Conservation (phyloP, 2,888 invertebrate species). For the Drosophila pseudotalamancana region DNA sequence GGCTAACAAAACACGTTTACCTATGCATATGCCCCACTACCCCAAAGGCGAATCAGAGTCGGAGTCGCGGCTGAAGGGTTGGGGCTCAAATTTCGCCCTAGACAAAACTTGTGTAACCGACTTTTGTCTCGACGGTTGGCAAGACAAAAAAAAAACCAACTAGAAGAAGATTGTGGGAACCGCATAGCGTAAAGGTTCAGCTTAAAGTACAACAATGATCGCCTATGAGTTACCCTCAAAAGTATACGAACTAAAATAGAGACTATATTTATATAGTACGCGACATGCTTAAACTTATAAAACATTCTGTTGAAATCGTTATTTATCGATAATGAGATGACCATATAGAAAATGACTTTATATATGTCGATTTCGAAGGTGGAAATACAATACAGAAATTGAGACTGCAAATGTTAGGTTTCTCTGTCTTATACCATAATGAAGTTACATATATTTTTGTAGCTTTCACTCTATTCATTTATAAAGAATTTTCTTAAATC, state of each 20-base stretch:
- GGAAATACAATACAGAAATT: no score
- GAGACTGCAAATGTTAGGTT: no score
- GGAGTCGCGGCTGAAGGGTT: neutral
- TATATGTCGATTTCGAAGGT: no score
- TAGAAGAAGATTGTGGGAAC: slow-evolving; percentile 1
- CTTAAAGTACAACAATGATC: no score
- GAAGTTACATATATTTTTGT: no score
- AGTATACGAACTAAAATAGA: no score
- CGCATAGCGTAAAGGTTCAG: neutral
- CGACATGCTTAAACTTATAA: neutral
- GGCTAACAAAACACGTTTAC: neutral
- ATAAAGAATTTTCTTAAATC: no score
- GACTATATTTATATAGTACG: no score
- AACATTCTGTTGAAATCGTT: neutral
- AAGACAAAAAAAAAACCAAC: neutral
- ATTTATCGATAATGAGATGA: neutral
- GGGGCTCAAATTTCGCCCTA: slow-evolving; percentile 18
- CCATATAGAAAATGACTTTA: no score
- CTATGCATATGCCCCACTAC: slow-evolving; percentile 5
- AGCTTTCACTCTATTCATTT: no score
- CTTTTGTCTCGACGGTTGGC: slow-evolving; percentile 9
- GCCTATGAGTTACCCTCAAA: no score
- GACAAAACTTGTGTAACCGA: slow-evolving; percentile 42
- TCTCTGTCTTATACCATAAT: no score
- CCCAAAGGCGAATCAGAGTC: slow-evolving; percentile 5